Percentiles rank a stretch among this genome's conserved stretches.
These are phyloP conservation scores for Lerista edwardsae DNA, from an alignment of 2,797 vertebrate species.

Conservation along the genomic window DNA sequence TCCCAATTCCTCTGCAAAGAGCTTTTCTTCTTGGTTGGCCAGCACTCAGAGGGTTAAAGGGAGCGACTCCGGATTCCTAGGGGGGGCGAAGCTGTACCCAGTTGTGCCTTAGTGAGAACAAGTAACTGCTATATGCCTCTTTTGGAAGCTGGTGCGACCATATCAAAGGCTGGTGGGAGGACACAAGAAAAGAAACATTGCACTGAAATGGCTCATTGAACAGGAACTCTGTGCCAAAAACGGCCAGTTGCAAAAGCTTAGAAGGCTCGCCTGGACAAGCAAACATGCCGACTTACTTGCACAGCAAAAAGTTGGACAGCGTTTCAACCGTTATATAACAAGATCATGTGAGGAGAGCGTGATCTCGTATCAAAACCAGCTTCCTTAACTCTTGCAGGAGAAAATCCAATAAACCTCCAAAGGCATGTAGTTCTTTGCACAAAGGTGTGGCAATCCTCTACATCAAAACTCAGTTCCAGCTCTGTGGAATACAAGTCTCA, in stretches of 20 bases:
- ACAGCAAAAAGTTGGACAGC: not conserved
- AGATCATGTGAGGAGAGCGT: not conserved
- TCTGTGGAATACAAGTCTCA: not conserved
- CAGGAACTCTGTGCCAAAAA: no score
- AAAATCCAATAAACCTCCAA: not conserved
- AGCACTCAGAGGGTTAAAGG: no score
- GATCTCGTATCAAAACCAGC: not conserved
- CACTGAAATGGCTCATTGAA: no score
- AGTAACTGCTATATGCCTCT: no score
- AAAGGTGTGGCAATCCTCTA: not conserved
- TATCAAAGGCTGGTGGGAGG: slow-evolving; percentile 69
- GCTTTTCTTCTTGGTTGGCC: no score
- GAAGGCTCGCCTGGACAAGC: no score
- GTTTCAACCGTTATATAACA: not conserved
- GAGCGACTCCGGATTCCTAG: no score
- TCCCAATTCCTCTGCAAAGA: no score
- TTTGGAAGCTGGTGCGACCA: slow-evolving; percentile 74
- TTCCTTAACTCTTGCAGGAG: not conserved
- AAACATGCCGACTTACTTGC: not conserved
- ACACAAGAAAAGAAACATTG: slow-evolving; percentile 34
- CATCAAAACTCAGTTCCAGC: not conserved
- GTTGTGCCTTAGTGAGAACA: no score
- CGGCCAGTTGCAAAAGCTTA: no score
- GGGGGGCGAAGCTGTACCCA: no score
- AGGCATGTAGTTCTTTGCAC: not conserved